Percentiles rank a stretch among this genome's conserved stretches.
Evolutionary conservation across 1,140 invertebrate genomes (phyloP).

Genomic region (Harpegnathos saltator): DNA sequence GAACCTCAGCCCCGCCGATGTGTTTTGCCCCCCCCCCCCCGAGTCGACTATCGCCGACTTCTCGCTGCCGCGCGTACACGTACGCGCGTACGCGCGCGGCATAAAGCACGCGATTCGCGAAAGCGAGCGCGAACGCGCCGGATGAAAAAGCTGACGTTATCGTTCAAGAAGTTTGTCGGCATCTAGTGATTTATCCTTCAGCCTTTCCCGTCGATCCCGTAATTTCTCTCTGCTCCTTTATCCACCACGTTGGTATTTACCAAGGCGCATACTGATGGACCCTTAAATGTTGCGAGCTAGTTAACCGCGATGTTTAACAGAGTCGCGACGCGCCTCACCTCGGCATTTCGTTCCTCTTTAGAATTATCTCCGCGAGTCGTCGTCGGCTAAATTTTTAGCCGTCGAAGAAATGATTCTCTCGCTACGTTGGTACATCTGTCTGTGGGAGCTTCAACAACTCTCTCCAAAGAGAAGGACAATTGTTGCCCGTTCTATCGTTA

Average conservation of each 20-base stretch:
- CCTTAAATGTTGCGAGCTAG: background rate
- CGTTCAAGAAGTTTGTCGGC: slow-evolving; percentile 16
- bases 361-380: too few species aligned
- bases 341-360: background rate
- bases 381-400: too few species aligned
- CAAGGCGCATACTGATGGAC: background rate
- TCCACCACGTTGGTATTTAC: background rate
- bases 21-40: slow-evolving; percentile 43
- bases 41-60: slow-evolving; percentile 44
- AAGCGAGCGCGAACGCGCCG: slow-evolving; percentile 6
- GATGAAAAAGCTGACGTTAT: slow-evolving; percentile 51
- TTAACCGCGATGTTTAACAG: background rate
- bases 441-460: too few species aligned
- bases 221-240: slow-evolving; percentile 8
- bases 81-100: slow-evolving; percentile 27
- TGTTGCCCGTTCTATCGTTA: too few species aligned
- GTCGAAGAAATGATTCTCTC: too few species aligned
- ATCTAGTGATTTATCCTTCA: slow-evolving; percentile 28
- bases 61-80: background rate
- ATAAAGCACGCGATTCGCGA: slow-evolving; percentile 30
- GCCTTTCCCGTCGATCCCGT: slow-evolving; percentile 14
- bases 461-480: too few species aligned
- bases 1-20: slow-evolving; percentile 37
- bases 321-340: too few species aligned
- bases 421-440: too few species aligned